Conservation (phyloP, 2,797 vertebrate genomes). For the Gallinago nigripennis region DNA sequence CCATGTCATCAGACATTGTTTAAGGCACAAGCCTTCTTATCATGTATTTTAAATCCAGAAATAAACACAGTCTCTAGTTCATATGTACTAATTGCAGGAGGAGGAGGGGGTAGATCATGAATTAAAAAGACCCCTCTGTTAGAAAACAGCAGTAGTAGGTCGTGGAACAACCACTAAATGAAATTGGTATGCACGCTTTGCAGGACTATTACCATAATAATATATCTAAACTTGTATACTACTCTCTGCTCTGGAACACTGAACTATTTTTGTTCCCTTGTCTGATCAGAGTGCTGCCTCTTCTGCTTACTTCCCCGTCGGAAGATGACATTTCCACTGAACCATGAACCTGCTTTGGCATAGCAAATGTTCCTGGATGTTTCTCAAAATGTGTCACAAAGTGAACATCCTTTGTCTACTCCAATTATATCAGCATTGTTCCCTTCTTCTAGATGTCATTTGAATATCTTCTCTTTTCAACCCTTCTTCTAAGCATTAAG, state of each 20-base stretch:
- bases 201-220: background rate
- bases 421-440: slow-evolving; percentile 59
- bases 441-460: slow-evolving; percentile 62
- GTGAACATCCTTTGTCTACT: slow-evolving; percentile 65
- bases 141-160: background rate
- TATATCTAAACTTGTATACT: background rate
- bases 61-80: background rate
- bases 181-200: background rate
- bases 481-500: slow-evolving; percentile 38
- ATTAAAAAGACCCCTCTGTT: background rate
- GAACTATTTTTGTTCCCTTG: slow-evolving; percentile 22
- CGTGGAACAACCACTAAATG: background rate
- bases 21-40: background rate
- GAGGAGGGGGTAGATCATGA: background rate
- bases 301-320: slow-evolving; percentile 23
- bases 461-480: slow-evolving; percentile 53
- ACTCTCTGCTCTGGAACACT: background rate
- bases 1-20: background rate
- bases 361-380: slow-evolving; percentile 63
- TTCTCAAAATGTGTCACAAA: slow-evolving; percentile 71
- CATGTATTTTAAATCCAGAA: background rate
- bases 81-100: background rate
- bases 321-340: slow-evolving; percentile 70
- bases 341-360: slow-evolving; percentile 63
- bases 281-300: background rate